Evolutionary conservation across 2,113 vertebrate species (phyloP).

Genomic region (Lanius ludovicianus): DNA sequence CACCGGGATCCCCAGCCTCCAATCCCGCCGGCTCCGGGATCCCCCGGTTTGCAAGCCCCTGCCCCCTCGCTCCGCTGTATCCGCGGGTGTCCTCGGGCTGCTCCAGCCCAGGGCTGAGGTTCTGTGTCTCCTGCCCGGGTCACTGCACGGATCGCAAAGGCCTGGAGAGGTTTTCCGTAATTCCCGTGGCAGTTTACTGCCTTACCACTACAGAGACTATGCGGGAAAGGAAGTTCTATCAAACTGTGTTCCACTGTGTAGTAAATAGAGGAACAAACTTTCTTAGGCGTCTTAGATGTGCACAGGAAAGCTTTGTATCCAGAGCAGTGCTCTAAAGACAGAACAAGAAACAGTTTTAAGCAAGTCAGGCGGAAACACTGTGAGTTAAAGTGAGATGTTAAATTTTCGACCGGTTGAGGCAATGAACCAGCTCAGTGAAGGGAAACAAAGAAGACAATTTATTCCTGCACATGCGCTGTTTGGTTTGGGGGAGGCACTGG

Average conservation of each 20-base stretch:
- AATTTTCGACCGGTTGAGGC: not conserved
- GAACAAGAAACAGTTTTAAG: not conserved
- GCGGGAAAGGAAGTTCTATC: not conserved
- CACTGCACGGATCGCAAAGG: not conserved
- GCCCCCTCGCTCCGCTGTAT: not conserved
- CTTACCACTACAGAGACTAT: fast-evolving
- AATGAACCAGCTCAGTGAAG: not conserved
- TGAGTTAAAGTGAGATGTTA: not conserved
- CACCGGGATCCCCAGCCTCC: not conserved
- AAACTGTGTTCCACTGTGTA: fast-evolving
- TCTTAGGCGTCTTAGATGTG: fast-evolving
- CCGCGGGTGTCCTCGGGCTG: not conserved
- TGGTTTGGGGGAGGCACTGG: not conserved
- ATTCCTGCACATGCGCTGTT: too few relatives aligned
- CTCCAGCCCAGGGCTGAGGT: not conserved
- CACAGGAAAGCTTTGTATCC: not conserved
- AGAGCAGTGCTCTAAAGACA: not conserved
- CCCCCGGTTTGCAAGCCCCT: fast-evolving
- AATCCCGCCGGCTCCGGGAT: not conserved
- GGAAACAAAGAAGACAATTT: not conserved
- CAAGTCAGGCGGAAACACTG: not conserved
- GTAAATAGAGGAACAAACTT: not conserved
- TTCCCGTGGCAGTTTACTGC: not conserved
- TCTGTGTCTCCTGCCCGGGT: not conserved
- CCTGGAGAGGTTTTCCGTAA: not conserved